Conservation (phyloP, 1,140 invertebrate species). For the Apis laboriosa region DNA sequence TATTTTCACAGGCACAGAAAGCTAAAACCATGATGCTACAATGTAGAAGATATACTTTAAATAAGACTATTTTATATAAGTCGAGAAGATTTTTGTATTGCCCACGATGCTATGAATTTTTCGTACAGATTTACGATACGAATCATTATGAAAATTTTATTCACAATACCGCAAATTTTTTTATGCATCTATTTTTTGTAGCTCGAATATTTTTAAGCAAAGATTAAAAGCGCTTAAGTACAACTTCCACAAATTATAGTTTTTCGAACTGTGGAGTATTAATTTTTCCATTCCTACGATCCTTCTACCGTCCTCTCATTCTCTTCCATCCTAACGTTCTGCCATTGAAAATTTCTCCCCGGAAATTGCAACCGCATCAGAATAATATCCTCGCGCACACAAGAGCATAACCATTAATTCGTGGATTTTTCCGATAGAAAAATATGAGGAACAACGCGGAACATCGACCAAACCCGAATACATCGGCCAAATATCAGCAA, state of each 20-base stretch:
- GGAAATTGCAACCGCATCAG: slow-evolving; percentile 8
- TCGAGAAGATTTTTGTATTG: too few relatives aligned
- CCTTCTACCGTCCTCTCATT: neutral
- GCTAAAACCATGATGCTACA: too few relatives aligned
- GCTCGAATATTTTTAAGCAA: too few relatives aligned
- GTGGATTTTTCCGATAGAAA: neutral
- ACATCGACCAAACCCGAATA: too few relatives aligned
- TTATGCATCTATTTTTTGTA: too few relatives aligned
- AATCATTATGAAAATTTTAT: too few relatives aligned
- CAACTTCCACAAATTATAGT: neutral
- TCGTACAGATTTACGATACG: too few relatives aligned
- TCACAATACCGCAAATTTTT: too few relatives aligned
- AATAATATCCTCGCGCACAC: slow-evolving; percentile 5
- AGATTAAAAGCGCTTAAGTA: too few relatives aligned
- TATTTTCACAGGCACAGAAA: neutral
- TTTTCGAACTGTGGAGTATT: neutral
- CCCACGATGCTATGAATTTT: too few relatives aligned
- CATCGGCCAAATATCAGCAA: neutral
- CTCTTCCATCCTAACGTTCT: neutral
- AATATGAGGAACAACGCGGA: neutral
- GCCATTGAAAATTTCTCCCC: neutral
- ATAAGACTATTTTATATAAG: too few relatives aligned
- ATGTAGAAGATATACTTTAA: too few relatives aligned
- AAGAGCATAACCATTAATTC: neutral
- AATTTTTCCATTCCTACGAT: slow-evolving; percentile 13